phyloP scores from a whole-genome alignment of 2,888 invertebrate species.

The Oligia strigilis region DNA sequence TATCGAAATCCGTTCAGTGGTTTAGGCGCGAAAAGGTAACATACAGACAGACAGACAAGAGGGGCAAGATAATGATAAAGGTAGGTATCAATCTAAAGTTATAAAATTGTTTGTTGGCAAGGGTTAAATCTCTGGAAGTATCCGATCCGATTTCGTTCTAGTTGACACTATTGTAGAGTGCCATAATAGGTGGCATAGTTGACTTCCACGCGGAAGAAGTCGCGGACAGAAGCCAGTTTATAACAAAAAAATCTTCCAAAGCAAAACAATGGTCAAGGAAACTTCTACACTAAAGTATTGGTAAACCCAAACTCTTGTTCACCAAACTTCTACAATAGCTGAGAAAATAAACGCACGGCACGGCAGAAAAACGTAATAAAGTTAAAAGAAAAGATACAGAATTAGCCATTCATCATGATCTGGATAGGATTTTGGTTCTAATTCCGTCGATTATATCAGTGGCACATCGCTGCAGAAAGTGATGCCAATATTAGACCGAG shows the following conservation, averaged over 20 bases:
- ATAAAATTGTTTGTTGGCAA: not conserved
- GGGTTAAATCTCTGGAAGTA: too few relatives aligned
- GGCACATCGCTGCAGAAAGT: conserved; percentile 68
- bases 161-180: too few relatives aligned
- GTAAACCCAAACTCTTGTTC: not conserved
- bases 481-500: conserved; percentile 72
- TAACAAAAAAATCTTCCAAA: not conserved
- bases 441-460: conserved; percentile 79
- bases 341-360: conserved; percentile 21
- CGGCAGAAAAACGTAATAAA: conserved; percentile 58
- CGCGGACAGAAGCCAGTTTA: not conserved
- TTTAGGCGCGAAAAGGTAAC: too few relatives aligned
- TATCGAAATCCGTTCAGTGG: too few relatives aligned
- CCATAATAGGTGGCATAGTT: not conserved
- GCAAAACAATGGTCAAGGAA: not conserved
- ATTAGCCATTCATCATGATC: conserved; percentile 68
- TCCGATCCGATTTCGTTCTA: too few relatives aligned
- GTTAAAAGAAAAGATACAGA: conserved; percentile 61
- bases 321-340: conserved; percentile 27
- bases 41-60: too few relatives aligned
- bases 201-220: not conserved
- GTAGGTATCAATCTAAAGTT: too few relatives aligned
- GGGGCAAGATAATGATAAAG: too few relatives aligned
- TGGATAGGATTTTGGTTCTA: conserved; percentile 74
- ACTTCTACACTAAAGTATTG: not conserved